These are phyloP conservation scores for Lerema accius DNA, from an alignment of 1,140 invertebrate species.

Conservation along the genomic window DNA sequence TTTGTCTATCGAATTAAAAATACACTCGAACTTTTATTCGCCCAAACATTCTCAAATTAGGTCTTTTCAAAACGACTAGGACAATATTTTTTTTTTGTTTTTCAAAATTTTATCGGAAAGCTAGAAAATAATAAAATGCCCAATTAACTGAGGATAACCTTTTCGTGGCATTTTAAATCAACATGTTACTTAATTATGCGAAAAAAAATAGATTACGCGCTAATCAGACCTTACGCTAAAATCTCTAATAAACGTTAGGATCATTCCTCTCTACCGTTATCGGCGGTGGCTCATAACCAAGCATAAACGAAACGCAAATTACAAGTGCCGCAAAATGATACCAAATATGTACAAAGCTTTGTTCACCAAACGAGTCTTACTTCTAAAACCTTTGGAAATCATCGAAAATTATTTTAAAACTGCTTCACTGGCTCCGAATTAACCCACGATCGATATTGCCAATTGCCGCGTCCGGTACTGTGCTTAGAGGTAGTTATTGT, in stretches of 20 bases:
- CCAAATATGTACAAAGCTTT: slow-evolving; percentile 56
- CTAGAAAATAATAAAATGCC: background rate
- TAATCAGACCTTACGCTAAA: slow-evolving; percentile 6
- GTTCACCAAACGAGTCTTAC: slow-evolving; percentile 43
- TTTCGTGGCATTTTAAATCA: background rate
- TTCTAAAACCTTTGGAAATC: slow-evolving; percentile 54
- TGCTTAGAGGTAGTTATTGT: slow-evolving; percentile 10
- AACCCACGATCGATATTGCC: slow-evolving; percentile 26
- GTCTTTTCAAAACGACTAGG: slow-evolving; percentile 9
- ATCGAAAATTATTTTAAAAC: slow-evolving; percentile 30
- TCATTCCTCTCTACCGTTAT: background rate
- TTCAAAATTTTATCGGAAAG: too few relatives aligned
- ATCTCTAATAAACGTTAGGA: slow-evolving; percentile 11
- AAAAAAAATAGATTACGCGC: background rate
- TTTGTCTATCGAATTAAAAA: slow-evolving; percentile 19
- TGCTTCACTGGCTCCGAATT: slow-evolving; percentile 11
- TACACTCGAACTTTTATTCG: background rate
- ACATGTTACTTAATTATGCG: background rate
- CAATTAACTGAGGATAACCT: too few relatives aligned
- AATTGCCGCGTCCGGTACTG: slow-evolving; percentile 18
- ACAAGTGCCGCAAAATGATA: slow-evolving; percentile 51
- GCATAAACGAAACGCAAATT: slow-evolving; percentile 53
- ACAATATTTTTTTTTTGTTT: background rate
- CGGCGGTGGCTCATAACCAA: slow-evolving; percentile 42
- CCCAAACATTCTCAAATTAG: background rate